Evolutionary conservation across 2,888 invertebrate genomes (phyloP).

Genomic region (Synanthedon vespiformis): DNA sequence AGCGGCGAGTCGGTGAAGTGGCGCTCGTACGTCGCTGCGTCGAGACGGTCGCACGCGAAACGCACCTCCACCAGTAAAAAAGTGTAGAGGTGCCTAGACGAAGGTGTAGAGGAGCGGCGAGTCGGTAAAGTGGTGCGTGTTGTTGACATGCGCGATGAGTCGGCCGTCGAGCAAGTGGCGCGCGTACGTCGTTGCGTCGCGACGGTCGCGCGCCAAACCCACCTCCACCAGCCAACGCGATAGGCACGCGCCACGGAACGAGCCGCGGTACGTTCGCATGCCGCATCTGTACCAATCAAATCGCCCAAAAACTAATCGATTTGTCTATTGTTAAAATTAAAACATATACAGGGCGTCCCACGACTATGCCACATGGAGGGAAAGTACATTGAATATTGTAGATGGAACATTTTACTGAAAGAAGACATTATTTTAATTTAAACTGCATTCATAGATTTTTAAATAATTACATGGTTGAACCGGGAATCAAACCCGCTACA

Average conservation of each 20-base stretch:
- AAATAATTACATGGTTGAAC: too few relatives aligned
- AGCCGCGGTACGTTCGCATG: conserved; percentile 80
- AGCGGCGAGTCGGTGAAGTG: conserved; percentile 87
- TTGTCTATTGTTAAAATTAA: too few relatives aligned
- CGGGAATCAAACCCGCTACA: too few relatives aligned
- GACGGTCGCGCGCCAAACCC: conserved; percentile 81
- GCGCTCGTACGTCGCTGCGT: conserved; percentile 85
- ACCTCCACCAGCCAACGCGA: conserved; percentile 88
- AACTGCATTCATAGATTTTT: too few relatives aligned
- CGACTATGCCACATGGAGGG: too few relatives aligned
- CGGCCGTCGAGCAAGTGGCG: conserved; percentile 86
- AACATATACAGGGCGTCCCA: too few relatives aligned
- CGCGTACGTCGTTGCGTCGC: conserved; percentile 86
- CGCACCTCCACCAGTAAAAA: conserved; percentile 76
- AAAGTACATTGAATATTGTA: too few relatives aligned
- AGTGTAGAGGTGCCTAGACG: conserved; percentile 8
- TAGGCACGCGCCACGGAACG: conserved; percentile 86
- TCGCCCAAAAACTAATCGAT: too few relatives aligned
- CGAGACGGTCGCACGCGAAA: too few relatives aligned
- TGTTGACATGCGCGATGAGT: conserved; percentile 85
- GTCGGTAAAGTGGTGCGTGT: conserved; percentile 88
- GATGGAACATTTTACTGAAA: too few relatives aligned
- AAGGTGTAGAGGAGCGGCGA: conserved; percentile 86
- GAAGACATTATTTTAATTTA: too few relatives aligned
- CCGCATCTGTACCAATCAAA: conserved; percentile 75